Evolutionary conservation across 2,113 vertebrate genomes (phyloP), one percentile per base, ranked within the genome.

Genomic region (Phrynosoma platyrhinos): DNA sequence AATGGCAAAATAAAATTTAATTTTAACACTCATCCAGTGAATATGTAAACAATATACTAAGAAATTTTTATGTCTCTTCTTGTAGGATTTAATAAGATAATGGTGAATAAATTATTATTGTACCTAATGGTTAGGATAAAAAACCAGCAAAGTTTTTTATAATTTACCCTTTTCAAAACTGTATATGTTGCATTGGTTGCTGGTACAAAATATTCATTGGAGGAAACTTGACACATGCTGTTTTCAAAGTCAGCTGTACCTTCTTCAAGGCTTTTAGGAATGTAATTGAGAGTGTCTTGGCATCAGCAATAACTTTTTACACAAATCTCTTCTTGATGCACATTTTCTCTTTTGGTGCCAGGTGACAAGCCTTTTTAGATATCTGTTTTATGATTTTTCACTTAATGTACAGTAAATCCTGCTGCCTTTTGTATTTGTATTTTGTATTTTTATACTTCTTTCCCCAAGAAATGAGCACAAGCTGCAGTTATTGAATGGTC

Each of bases 271-370:
- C 90, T 90, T 40, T 23, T 1, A 1, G 79, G 2, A 14, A n/a
- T 25, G 82, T 1, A 16, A 85, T 75, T 5, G 87, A 69, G 89
- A 0, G 64, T 0, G 42, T 0, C 9, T 42, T 90, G 91, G 77
- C 90, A 79, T 12, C 0, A 1, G 78, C 92, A 81, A 1, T 10
- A 12, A 75, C 69, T 83, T 89, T 84, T 1, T 80, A 88, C 83
- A 90, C 92, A 80, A 84, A 91, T 87, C 91, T 94, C 86, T 10
- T 90, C 91, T 87, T 83, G 94, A 93, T 90, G 9, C 90, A 75
- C 90, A 2, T 92, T 95, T 89, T 92, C 91, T 91, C 90, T 94
- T 88, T 94, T 92, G 89, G 92, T 95, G 92, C 92, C 90, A 78
- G 32, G 7, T 87, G 80, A 92, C 93, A 92, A 36, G 5, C 91